Evolutionary conservation across 2,113 vertebrate species (phyloP).

Genomic region (Sialia sialis): DNA sequence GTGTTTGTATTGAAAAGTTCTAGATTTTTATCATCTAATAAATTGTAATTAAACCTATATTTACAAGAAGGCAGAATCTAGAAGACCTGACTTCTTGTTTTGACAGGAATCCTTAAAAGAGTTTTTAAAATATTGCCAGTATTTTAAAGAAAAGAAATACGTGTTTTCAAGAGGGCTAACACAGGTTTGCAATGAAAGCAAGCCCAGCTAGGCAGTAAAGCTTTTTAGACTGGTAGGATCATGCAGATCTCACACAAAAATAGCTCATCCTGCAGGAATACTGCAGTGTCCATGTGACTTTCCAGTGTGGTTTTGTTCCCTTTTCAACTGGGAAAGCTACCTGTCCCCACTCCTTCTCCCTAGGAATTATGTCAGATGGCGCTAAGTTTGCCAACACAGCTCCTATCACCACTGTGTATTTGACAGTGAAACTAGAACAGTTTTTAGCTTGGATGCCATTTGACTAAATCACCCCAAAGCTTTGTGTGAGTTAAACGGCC

Average conservation of each 20-base stretch:
- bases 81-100: background rate
- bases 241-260: background rate
- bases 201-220: background rate
- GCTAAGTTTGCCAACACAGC: background rate
- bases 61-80: background rate
- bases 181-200: background rate
- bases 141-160: background rate
- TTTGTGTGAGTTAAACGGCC: background rate
- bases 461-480: background rate
- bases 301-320: background rate
- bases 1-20: background rate
- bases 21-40: background rate
- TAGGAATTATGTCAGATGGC: background rate
- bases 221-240: background rate
- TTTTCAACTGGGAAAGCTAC: background rate
- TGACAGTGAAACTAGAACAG: background rate
- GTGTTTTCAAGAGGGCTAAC: background rate
- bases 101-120: background rate
- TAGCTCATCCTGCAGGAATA: background rate
- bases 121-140: background rate
- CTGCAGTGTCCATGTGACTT: background rate
- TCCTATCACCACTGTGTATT: background rate
- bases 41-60: background rate
- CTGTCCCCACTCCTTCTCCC: background rate
- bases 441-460: background rate